These are phyloP conservation scores for Leucosticte australis DNA, from an alignment of 2,113 vertebrate species.

Conservation along the genomic window DNA sequence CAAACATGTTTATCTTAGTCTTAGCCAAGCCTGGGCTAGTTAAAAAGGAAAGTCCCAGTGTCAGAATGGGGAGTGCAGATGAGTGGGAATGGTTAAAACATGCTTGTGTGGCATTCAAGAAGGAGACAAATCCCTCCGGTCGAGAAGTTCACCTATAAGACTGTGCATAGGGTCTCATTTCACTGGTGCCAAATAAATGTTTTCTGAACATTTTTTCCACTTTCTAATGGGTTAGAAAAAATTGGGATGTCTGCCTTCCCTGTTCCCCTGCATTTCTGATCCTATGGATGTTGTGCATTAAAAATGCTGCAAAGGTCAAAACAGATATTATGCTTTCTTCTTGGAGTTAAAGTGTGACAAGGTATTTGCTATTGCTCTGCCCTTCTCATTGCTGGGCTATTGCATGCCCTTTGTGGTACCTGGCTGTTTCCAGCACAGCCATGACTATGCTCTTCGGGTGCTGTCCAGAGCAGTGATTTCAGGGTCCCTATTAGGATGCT, in stretches of 20 bases:
- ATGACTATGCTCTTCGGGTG: neutral
- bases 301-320: neutral
- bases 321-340: neutral
- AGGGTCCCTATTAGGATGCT: neutral
- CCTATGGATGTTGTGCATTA: neutral
- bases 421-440: neutral
- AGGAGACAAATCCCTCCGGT: neutral
- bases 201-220: neutral
- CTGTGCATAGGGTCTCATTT: neutral
- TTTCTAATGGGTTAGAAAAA: neutral
- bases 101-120: neutral
- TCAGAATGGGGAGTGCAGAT: neutral
- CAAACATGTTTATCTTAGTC: constrained; percentile 66
- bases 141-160: neutral
- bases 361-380: neutral
- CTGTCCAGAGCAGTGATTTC: neutral
- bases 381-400: neutral
- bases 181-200: neutral
- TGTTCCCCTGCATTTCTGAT: neutral
- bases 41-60: constrained; percentile 26
- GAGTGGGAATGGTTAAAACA: neutral
- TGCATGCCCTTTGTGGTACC: neutral
- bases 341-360: neutral
- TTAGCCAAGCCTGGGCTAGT: constrained; percentile 28
- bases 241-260: neutral